These are phyloP conservation scores for Coreoperca whiteheadi DNA, from an alignment of 2,113 vertebrate species.

Conservation along the genomic window DNA sequence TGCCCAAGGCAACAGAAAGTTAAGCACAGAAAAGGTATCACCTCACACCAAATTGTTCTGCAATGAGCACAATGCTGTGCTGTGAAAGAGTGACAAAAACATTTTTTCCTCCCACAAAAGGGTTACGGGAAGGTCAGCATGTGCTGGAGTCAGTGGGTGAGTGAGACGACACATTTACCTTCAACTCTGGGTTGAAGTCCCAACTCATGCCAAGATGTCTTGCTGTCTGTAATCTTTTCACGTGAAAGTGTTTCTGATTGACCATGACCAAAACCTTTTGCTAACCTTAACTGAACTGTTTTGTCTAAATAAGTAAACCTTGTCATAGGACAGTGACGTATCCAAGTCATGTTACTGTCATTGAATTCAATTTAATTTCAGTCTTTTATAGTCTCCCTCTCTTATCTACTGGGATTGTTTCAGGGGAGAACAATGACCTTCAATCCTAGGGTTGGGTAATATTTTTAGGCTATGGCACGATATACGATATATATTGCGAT, in stretches of 20 bases:
- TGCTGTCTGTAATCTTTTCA: neutral
- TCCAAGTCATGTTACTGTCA: neutral
- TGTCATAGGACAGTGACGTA: neutral
- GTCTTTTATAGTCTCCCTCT: neutral
- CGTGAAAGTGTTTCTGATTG: neutral
- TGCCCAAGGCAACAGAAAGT: constrained; percentile 39
- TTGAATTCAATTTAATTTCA: neutral
- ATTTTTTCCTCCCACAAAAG: neutral
- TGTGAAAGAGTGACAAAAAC: neutral
- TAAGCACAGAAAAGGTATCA: constrained; percentile 25
- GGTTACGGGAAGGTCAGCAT: constrained; percentile 48
- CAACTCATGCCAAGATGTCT: neutral
- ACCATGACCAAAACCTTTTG: neutral
- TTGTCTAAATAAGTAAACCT: neutral
- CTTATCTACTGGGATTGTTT: neutral
- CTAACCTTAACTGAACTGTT: neutral
- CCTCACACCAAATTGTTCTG: constrained; percentile 3
- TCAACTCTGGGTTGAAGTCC: neutral
- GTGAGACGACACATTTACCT: neutral
- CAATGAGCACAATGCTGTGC: constrained; percentile 21
- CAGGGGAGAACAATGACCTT: constrained; percentile 18
- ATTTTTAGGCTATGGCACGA: too few species aligned
- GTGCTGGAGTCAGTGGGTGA: neutral
- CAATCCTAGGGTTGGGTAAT: too few species aligned
- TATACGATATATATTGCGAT: too few species aligned